Evolutionary conservation across 64 coral and sea anemone species (phyloP), one percentile per base, ranked within the genome.

Genomic region (Catalaphyllia jardinei): DNA sequence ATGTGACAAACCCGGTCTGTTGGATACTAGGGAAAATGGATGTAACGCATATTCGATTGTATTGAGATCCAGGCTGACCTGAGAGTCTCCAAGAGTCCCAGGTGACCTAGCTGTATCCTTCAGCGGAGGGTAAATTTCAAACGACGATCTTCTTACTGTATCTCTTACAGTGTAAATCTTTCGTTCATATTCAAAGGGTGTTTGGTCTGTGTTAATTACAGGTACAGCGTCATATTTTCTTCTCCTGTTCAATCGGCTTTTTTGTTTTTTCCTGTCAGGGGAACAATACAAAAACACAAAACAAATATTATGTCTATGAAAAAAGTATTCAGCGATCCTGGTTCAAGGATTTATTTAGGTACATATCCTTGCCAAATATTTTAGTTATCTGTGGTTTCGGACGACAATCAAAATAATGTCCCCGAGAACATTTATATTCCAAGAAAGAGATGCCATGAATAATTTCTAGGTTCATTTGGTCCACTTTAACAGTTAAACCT

Each of bases 201-300:
- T 72, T 72, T 72, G 71, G 29, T 30, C n/a, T 28, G 71, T 73
- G 15, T 27, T 15, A 2, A 28, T 73, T 29, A 28, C 15, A 15
- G 71, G 22, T 7, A 54, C 0, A 29, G n/a, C 20, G 27, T 79
- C 52, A 14, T 54, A 28, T 28, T 79, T 29, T 29, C 50, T 25
- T 79, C 77, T 27, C 28, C 24, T 24, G 10, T 59, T 15, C n/a
- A 7, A n/a, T 27, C 25, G 4, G 4, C n/a, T 29, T 52, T 30
- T 79, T 79, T 22, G 54, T 50, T 22, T 79, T 79, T 30, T 57
- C 77, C 77, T 79, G 52, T 29, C 52, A 60, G 29, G 29, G 29
- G 27, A 73, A 73, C 71, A 72, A 72, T 9, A 73, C 11, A 29
- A 15, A 31, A 15, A 73, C 42, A 73, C 14, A 10, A 73, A 29